These are phyloP conservation scores for Empidonax traillii DNA, from an alignment of 2,113 vertebrate genomes.

Conservation along the genomic window DNA sequence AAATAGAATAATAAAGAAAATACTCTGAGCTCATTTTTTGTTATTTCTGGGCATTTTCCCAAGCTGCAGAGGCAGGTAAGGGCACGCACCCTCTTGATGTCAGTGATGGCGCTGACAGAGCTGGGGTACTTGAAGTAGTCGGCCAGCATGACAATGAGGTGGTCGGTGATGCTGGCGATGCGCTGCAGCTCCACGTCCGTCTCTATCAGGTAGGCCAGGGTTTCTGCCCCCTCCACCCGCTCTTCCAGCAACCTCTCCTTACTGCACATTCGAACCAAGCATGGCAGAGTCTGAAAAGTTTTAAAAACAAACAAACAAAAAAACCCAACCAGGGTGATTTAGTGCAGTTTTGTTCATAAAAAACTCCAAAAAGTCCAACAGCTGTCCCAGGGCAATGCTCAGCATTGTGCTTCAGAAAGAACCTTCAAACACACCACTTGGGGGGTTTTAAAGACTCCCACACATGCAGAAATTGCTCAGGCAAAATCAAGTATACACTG, in stretches of 20 bases:
- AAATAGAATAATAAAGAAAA: not conserved
- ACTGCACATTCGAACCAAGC: slow-evolving; percentile 97
- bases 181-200: slow-evolving; percentile 96
- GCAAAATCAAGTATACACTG: not conserved
- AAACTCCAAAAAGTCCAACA: not conserved
- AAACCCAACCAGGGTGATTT: not conserved
- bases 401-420: not conserved
- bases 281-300: slow-evolving; percentile 87
- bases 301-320: not conserved
- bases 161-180: slow-evolving; percentile 95
- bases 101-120: slow-evolving; percentile 96
- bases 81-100: slow-evolving; percentile 94
- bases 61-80: not conserved
- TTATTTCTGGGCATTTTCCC: not conserved
- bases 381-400: not conserved
- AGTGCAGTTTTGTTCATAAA: not conserved
- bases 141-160: slow-evolving; percentile 94
- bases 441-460: not conserved
- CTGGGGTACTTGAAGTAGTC: slow-evolving; percentile 99
- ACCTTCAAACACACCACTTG: not conserved
- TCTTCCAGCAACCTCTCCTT: slow-evolving; percentile 96
- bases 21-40: not conserved
- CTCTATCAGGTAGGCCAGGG: slow-evolving; percentile 95
- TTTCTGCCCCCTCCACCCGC: slow-evolving; percentile 96
- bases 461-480: not conserved